Conservation (phyloP, 2,113 vertebrate species). For the Clarias magur region DNA sequence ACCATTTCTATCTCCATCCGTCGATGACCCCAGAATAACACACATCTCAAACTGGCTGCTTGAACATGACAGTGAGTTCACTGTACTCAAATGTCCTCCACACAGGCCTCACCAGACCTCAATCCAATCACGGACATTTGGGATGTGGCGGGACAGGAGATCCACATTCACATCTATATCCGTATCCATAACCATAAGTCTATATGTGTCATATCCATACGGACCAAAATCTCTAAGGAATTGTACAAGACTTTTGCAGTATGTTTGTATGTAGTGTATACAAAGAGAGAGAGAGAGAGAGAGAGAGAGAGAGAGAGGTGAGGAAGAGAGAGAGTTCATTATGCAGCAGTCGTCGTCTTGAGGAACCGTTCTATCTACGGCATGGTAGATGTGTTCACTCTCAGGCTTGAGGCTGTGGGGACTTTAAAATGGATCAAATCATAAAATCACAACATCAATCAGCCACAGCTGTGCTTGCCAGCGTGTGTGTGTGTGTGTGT, state of each 20-base stretch:
- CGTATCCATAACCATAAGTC: neutral
- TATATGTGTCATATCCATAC: neutral
- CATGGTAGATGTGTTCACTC: slow-evolving; percentile 53
- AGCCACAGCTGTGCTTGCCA: slow-evolving; percentile 48
- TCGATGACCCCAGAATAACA: too few relatives aligned
- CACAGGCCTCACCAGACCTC: too few relatives aligned
- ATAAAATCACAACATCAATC: slow-evolving; percentile 57
- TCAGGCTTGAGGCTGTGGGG: slow-evolving; percentile 52
- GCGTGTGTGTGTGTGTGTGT: slow-evolving; percentile 21
- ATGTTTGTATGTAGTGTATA: neutral
- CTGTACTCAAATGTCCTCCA: too few relatives aligned
- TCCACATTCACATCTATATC: too few relatives aligned
- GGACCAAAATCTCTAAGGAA: too few relatives aligned
- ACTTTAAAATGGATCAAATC: slow-evolving; percentile 57
- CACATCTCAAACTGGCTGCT: too few relatives aligned
- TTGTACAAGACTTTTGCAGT: neutral
- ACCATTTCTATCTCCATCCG: too few relatives aligned
- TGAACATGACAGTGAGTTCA: too few relatives aligned
- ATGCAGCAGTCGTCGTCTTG: slow-evolving; percentile 41
- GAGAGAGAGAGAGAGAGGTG: neutral
- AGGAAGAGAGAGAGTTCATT: slow-evolving; percentile 34
- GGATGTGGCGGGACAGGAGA: too few relatives aligned
- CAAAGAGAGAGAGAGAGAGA: neutral
- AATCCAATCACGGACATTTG: too few relatives aligned
- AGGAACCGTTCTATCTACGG: slow-evolving; percentile 50